Evolutionary conservation across 2,797 vertebrate species (phyloP), one percentile per base, ranked within the genome.

Genomic region (Gymnoscopelus braueri): DNA sequence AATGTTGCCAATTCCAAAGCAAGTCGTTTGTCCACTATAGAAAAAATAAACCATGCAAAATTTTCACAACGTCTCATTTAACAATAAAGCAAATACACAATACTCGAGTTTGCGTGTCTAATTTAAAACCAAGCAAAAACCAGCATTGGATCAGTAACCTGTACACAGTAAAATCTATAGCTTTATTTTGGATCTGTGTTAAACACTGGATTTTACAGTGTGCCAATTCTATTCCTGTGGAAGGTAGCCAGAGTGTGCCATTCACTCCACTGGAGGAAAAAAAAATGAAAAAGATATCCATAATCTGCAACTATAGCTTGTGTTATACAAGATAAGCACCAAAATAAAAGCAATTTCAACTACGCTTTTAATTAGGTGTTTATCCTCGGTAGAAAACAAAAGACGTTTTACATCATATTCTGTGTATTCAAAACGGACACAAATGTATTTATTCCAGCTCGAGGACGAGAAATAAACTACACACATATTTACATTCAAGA

Each of bases 401-500:
- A 39, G 5, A 35, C 5, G 1, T 44, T 39, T 44, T 44, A 44
- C 39, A 44, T 44, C 39, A 44, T 44, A 44, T 44, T 1, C 39
- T 44, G 39, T 10, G 9, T 44, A 44, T 44, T 44, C 39, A 44
- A 35, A 44, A 44, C 39, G 7, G 39, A 2, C 39, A 44, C 39
- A 44, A 19, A 19, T 19, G 19, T 2, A 10, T 6, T 19, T n/a
- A 56, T 13, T 69, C 35, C 69, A 60, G n/a, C 51, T 9, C 0
- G 49, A 52, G 35, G 60, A 80, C 56, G 19, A 49, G 67, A 69
- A 53, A n/a, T 62, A 23, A 75, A 81, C 29, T 72, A 61, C 56
- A 74, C 60, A 74, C 48, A 54, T 58, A 77, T 70, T 79, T 83
- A 83, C 84, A 90, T 87, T 89, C 77, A 81, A 74, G 69, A 15